Conservation (phyloP, 2,797 vertebrate genomes). For the Pogoniulus pusillus region DNA sequence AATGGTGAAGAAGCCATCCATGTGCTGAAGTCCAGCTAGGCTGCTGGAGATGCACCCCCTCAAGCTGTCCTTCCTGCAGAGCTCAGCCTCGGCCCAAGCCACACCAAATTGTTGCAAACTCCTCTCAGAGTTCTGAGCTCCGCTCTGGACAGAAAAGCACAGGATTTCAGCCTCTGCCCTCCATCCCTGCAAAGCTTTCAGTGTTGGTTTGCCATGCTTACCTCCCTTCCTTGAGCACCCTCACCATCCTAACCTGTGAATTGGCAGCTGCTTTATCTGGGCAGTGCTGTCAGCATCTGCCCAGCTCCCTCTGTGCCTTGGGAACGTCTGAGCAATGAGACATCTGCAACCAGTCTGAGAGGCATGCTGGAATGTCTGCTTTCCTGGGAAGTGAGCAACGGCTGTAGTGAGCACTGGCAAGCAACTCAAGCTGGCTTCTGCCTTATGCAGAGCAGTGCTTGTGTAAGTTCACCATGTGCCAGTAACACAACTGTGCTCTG, state of each 20-base stretch:
- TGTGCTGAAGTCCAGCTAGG: not conserved
- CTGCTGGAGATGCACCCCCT: not conserved
- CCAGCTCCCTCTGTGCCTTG: not conserved
- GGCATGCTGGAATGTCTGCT: not conserved
- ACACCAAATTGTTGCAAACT: not conserved
- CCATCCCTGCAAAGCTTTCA: not conserved
- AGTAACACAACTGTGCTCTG: rapidly evolving
- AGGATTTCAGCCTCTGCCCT: not conserved
- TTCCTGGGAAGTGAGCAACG: rapidly evolving
- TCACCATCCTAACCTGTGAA: rapidly evolving
- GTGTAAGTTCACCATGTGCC: not conserved
- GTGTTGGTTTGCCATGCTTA: not conserved
- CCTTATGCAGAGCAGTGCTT: not conserved
- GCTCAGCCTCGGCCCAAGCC: not conserved
- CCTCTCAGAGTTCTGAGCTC: not conserved
- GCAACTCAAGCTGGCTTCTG: not conserved
- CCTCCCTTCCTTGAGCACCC: not conserved
- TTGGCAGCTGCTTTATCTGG: rapidly evolving
- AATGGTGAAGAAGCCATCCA: not conserved
- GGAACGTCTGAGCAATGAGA: not conserved
- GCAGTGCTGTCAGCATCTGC: not conserved
- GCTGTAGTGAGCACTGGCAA: rapidly evolving
- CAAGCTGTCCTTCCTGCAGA: not conserved
- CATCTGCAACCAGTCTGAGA: not conserved
- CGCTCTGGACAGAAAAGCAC: not conserved